A percentile compares a stretch with the other conserved stretches of the same genome.
These are phyloP conservation scores for Mallateleia sp. DNA, from an alignment of 2,888 invertebrate species.

Conservation along the genomic window DNA sequence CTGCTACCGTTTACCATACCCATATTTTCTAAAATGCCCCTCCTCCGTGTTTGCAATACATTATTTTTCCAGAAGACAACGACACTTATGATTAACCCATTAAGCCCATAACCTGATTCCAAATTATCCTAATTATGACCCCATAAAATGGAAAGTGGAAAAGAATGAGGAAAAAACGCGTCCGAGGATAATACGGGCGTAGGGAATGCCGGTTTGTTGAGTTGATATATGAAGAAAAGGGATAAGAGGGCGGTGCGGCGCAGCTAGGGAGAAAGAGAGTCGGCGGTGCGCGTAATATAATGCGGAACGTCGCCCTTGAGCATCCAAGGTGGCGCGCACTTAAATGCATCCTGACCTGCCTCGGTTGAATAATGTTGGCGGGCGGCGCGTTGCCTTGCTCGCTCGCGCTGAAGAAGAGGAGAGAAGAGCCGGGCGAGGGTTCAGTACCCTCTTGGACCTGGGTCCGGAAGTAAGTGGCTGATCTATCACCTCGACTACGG, in stretches of 20 bases:
- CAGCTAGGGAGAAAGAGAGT: conserved; percentile 30
- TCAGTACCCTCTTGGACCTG: conserved; percentile 79
- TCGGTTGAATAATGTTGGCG: conserved; percentile 74
- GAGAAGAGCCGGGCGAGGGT: conserved; percentile 53
- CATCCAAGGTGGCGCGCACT: conserved; percentile 70
- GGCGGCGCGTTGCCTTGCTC: conserved; percentile 29
- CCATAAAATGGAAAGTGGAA: neutral
- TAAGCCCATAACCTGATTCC: conserved; percentile 14
- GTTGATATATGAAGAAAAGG: conserved; percentile 20
- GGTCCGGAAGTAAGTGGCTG: conserved; percentile 83
- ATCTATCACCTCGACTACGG: conserved; percentile 80
- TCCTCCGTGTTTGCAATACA: too few species aligned
- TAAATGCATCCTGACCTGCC: conserved; percentile 78
- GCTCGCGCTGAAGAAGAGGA: conserved; percentile 3
- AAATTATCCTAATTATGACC: conserved; percentile 18
- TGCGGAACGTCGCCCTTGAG: conserved; percentile 72
- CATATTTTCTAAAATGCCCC: too few species aligned
- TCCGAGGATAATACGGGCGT: neutral
- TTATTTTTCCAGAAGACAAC: too few species aligned
- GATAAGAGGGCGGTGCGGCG: neutral
- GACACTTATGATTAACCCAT: conserved; percentile 28
- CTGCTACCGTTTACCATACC: too few species aligned
- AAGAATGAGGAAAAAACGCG: conserved; percentile 6
- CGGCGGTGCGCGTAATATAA: conserved; percentile 64
- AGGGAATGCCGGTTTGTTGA: neutral